A percentile compares a stretch with the other conserved stretches of the same genome.
Conservation (phyloP, 1,140 invertebrate genomes). For the Cyphomyrmex costatus region DNA sequence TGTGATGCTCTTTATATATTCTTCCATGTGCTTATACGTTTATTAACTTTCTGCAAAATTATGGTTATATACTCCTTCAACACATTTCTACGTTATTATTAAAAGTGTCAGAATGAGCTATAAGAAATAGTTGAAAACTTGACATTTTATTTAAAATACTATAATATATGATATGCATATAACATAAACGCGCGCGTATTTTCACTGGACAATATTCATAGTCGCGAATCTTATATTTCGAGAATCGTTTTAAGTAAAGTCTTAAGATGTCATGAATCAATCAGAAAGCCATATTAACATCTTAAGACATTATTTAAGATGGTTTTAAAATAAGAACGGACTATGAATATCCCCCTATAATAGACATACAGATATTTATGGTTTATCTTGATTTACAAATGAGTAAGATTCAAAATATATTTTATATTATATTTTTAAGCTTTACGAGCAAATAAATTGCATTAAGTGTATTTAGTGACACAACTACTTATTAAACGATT, state of each 20-base stretch:
- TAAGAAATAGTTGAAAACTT: not conserved
- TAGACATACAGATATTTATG: no score
- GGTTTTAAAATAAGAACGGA: no score
- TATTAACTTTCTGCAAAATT: conserved; percentile 26
- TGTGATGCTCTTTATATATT: conserved; percentile 23
- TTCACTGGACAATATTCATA: no score
- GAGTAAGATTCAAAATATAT: no score
- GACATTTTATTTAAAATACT: not conserved
- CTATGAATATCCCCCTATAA: no score
- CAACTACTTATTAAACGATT: no score
- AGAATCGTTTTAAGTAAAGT: no score
- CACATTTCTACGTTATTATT: not conserved
- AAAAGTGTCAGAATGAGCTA: not conserved
- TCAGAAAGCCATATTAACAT: no score
- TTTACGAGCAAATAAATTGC: not conserved
- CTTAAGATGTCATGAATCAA: no score
- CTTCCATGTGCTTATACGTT: not conserved
- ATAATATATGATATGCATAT: not conserved
- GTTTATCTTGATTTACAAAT: not conserved
- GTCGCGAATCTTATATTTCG: no score
- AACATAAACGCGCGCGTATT: no score
- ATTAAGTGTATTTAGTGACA: not conserved
- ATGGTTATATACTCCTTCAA: not conserved
- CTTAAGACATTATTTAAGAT: no score
- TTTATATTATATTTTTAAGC: not conserved